These are phyloP conservation scores for Eptesicus fuscus DNA, from an alignment of 2,113 vertebrate species.

Conservation along the genomic window DNA sequence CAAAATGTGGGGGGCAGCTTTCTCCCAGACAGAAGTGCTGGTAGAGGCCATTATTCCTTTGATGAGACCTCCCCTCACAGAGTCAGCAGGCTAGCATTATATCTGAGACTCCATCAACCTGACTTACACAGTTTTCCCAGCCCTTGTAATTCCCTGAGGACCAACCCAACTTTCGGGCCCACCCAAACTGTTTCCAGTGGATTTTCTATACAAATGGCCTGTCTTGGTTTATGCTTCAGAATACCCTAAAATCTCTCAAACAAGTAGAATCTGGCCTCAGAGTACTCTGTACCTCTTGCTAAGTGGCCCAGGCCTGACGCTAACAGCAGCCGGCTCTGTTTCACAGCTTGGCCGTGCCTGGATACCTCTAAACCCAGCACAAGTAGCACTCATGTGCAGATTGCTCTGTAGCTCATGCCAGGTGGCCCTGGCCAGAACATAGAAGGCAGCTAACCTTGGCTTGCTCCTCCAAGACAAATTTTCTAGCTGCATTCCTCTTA, in stretches of 20 bases:
- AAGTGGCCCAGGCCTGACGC: not conserved
- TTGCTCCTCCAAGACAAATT: not conserved
- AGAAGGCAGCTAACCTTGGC: not conserved
- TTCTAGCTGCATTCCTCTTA: not conserved
- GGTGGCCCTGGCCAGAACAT: not conserved
- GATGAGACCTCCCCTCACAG: not conserved
- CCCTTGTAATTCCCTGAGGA: not conserved
- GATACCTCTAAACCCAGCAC: not conserved
- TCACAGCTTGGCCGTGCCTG: not conserved
- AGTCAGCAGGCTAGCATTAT: not conserved
- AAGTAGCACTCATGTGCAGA: not conserved
- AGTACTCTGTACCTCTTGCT: not conserved
- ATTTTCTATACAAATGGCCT: not conserved
- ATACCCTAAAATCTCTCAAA: not conserved
- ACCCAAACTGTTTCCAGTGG: not conserved
- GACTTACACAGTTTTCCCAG: no score
- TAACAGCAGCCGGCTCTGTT: not conserved
- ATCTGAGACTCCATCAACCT: not conserved
- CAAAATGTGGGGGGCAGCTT: not conserved
- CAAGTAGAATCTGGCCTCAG: not conserved
- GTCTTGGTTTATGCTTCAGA: not conserved
- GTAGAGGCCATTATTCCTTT: not conserved
- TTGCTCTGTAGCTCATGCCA: not conserved
- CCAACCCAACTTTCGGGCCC: not conserved
- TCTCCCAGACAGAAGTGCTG: not conserved